phyloP scores from a whole-genome alignment of 2,113 vertebrate species.

The Cyprinodon brontotheroides region DNA sequence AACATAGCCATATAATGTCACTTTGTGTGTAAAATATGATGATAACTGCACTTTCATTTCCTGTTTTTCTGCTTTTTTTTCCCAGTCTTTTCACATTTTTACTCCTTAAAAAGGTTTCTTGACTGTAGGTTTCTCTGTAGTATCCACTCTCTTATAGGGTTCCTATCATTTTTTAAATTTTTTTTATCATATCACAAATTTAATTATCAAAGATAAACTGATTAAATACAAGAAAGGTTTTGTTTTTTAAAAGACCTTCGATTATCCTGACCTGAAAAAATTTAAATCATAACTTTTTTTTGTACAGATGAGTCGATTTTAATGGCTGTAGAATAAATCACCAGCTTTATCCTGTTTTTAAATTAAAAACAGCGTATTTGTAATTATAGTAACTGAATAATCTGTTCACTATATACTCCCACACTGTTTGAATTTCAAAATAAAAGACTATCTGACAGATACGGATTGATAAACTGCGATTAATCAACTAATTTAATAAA shows the following conservation, averaged over 20 bases:
- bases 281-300: neutral
- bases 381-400: no score
- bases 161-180: no score
- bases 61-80: conserved; percentile 9
- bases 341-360: no score
- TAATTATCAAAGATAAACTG: neutral
- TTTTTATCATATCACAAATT: neutral
- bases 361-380: no score
- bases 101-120: conserved; percentile 14
- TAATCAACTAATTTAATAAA: no score
- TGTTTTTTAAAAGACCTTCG: neutral
- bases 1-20: conserved; percentile 19
- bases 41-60: conserved; percentile 51
- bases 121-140: neutral
- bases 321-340: neutral
- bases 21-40: conserved; percentile 22
- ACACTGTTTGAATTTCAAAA: no score
- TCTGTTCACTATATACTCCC: no score
- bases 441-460: no score
- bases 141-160: neutral
- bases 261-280: no score
- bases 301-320: neutral
- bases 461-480: no score
- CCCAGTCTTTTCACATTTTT: neutral
- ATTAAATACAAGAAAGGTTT: neutral